Conservation (phyloP, 2,113 vertebrate species). For the Andinoacara biseriatus region DNA sequence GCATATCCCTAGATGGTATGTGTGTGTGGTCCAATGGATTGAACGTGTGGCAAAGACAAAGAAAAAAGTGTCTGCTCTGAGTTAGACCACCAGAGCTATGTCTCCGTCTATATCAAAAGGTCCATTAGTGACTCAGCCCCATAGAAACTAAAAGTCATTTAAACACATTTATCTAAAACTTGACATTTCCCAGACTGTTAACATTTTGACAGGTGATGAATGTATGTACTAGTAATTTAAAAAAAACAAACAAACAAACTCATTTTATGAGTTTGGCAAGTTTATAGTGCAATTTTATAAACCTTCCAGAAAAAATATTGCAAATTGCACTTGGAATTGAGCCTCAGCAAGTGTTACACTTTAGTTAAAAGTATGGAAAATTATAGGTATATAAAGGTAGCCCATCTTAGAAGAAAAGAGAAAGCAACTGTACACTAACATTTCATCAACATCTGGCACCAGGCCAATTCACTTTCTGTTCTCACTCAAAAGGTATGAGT, state of each 20-base stretch:
- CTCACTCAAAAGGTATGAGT: neutral
- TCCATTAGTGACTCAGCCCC: conserved; percentile 10
- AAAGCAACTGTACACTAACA: neutral
- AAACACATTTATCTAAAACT: neutral
- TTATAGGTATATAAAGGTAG: neutral
- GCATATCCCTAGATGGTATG: neutral
- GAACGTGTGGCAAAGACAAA: neutral
- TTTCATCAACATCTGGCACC: neutral
- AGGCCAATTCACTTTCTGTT: neutral
- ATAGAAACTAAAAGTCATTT: neutral
- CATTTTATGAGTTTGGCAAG: neutral
- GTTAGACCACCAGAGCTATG: conserved; percentile 33
- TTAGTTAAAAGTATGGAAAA: neutral
- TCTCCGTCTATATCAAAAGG: neutral
- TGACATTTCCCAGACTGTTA: neutral
- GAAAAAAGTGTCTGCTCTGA: neutral
- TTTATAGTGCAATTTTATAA: too few species aligned
- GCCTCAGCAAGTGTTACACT: neutral
- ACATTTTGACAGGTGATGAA: neutral
- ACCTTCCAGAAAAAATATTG: neutral
- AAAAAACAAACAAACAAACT: too few species aligned
- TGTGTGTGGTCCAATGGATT: conserved; percentile 20
- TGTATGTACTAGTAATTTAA: neutral
- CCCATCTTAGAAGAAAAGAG: neutral
- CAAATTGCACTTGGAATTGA: neutral